Evolutionary conservation across 2,113 vertebrate species (phyloP).

Genomic region (Carassius gibelio): DNA sequence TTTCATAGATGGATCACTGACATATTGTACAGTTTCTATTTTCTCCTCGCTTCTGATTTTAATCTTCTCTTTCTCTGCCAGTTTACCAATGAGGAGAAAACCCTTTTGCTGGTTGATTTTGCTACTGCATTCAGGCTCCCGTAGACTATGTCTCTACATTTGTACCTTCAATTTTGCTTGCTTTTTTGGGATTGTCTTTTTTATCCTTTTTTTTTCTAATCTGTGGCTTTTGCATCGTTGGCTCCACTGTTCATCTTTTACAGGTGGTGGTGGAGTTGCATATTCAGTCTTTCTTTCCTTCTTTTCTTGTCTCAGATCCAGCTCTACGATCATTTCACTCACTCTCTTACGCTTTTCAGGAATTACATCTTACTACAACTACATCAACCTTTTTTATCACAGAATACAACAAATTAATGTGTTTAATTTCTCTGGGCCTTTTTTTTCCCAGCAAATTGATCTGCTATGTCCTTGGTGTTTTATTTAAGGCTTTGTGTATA

Average conservation of each 20-base stretch:
- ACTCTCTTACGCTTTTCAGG: too few species aligned
- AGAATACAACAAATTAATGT: too few species aligned
- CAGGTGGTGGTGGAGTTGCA: too few species aligned
- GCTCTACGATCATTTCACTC: too few species aligned
- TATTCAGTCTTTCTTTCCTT: too few species aligned
- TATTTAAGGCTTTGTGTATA: too few species aligned
- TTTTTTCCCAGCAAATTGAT: too few species aligned
- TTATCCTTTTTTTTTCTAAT: background rate
- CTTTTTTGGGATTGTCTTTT: background rate
- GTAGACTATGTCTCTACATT: background rate
- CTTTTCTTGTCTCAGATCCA: background rate
- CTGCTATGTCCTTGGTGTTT: too few species aligned
- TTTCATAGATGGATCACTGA: background rate
- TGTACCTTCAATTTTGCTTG: background rate
- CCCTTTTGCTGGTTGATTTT: background rate
- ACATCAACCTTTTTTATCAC: too few species aligned
- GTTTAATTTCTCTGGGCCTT: too few species aligned
- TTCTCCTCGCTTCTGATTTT: background rate
- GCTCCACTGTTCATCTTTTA: too few species aligned
- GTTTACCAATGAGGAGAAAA: background rate
- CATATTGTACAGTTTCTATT: background rate
- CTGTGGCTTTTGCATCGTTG: background rate
- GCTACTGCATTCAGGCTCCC: background rate
- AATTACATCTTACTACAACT: too few species aligned
- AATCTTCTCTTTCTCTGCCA: background rate